Evolutionary conservation across 2,888 invertebrate genomes (phyloP).

Genomic region (Baccha elongata): DNA sequence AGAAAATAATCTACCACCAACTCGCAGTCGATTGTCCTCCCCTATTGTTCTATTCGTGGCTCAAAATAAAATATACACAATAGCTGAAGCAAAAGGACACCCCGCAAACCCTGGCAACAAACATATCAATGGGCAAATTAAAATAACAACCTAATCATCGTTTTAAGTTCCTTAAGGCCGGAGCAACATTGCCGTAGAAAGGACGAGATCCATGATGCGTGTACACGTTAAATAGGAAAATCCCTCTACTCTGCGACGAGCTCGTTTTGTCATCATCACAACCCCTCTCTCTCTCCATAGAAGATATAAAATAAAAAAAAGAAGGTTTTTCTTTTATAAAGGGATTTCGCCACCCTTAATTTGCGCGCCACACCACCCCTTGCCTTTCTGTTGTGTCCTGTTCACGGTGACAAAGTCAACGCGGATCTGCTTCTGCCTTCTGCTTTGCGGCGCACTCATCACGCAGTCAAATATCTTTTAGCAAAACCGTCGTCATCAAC

Average conservation of each 20-base stretch:
- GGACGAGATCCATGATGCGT: conserved; percentile 61
- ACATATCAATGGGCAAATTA: conserved; percentile 83
- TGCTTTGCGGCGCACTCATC: conserved; percentile 64
- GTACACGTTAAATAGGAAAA: conserved; percentile 74
- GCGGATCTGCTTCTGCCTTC: conserved; percentile 52
- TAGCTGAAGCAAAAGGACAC: conserved; percentile 38
- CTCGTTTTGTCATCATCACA: conserved; percentile 74
- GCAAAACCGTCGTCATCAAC: conserved; percentile 5
- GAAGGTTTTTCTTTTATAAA: conserved; percentile 68
- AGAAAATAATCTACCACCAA: conserved; percentile 36
- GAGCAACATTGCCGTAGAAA: conserved; percentile 40
- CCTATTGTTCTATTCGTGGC: conserved; percentile 62
- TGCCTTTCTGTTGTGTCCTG: conserved; percentile 57
- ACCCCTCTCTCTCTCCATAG: conserved; percentile 48
- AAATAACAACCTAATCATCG: conserved; percentile 83
- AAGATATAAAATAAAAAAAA: conserved; percentile 27
- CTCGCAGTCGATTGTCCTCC: conserved; percentile 60
- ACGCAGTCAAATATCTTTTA: conserved; percentile 53
- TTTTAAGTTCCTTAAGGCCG: conserved; percentile 80
- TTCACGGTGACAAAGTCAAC: conserved; percentile 74
- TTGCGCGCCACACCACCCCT: conserved; percentile 72
- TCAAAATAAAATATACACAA: conserved; percentile 28
- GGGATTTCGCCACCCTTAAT: conserved; percentile 76
- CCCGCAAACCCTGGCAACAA: conserved; percentile 72
- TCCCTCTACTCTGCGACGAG: conserved; percentile 47